Base-by-base conservation (phyloP, 2,888 invertebrate species). In the Synergus gifuensis region DNA sequence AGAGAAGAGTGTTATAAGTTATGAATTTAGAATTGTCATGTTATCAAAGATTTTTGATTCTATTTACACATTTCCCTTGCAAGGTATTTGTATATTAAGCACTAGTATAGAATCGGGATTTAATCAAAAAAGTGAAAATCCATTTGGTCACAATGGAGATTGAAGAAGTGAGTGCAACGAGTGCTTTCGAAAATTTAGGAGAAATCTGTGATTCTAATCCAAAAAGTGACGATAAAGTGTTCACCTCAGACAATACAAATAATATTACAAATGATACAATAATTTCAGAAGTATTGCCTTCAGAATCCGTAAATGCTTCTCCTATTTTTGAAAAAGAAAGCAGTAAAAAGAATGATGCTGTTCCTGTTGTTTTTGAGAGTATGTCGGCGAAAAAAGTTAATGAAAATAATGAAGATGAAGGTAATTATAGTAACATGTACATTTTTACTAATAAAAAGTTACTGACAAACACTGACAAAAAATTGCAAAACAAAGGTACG, bases 41-140 rank as follows among this genome's bases (percentile, higher is more conserved):
- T 28, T 3, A 28, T 28, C 28, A 28, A 28, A 28, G 28, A 28
- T 28, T n/a, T n/a, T 3, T 54, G 54, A n/a, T 54, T n/a, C 9
- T 54, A n/a, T 54, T 54, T n/a, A 28, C 28, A 28, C 3, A 28
- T 2, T n/a, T 54, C 9, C 8, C n/a, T n/a, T 54, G 9, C 9
- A n/a, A 54, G n/a, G n/a, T 54, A n/a, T 54, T 54, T 54, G n/a
- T 54, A 54, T 54, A n/a, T 54, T 54, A 54, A n/a, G n/a, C 54
- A 9, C 54, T 54, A n/a, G n/a, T 9, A 54, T n/a, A 54, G 42
- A 11, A 16, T 28, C 28, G 42, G 18, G 2, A 40, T 66, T 66
- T 40, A 42, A 1, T 3, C 9, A 42, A 40, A 14, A 7, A 16
- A 3, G 2, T 12, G 22, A 22, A 40, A 14, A 63, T 63, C 36